Base-by-base conservation (phyloP, 2,888 invertebrate genomes). In the Zygaena filipendulae region DNA sequence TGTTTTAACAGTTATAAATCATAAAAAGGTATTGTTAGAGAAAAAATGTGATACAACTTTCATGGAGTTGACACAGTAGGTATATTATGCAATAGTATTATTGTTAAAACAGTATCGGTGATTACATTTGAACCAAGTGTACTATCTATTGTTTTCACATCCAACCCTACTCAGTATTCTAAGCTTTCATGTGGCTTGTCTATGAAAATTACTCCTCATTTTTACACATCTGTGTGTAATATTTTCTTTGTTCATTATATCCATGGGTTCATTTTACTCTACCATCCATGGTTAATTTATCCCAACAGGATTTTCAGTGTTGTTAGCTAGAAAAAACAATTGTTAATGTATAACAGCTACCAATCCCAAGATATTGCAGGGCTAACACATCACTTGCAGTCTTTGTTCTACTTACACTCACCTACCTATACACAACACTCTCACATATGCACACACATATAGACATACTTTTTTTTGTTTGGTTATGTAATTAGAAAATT, bases 121-220 rank as follows among this genome's bases (percentile, higher is more conserved):
- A 72, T 77, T 77, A 75, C 77, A 74, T 77, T 75, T 72, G 75
- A 69, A 75, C 75, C 72, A 60, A 58, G 63, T 53, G 58, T 50
- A 52, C 49, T 50, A 54, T 51, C 59, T 57, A 58, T 58, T 47
- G 50, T 50, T 49, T 37, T 41, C n/a, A 43, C 52, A 54, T 51
- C 54, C 59, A 61, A 67, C 64, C 68, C 60, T 59, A 64, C 57
- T 62, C 48, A 60, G 57, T 60, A 41, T 47, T 42, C 45, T 46
- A 42, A 52, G 56, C 58, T 59, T 53, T 61, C 59, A 64, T 63
- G 58, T 59, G 54, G 49, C 48, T 42, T 44, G 42, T 45, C 53
- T 38, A 39, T 42, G 38, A 47, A 48, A 43, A 30, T 38, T 21
- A 32, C 18, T 21, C 18, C 21, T 23, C 29, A 37, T 32, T 26